These are phyloP conservation scores for Monarcha castaneiventris DNA, from an alignment of 2,113 vertebrate species.

Conservation along the genomic window DNA sequence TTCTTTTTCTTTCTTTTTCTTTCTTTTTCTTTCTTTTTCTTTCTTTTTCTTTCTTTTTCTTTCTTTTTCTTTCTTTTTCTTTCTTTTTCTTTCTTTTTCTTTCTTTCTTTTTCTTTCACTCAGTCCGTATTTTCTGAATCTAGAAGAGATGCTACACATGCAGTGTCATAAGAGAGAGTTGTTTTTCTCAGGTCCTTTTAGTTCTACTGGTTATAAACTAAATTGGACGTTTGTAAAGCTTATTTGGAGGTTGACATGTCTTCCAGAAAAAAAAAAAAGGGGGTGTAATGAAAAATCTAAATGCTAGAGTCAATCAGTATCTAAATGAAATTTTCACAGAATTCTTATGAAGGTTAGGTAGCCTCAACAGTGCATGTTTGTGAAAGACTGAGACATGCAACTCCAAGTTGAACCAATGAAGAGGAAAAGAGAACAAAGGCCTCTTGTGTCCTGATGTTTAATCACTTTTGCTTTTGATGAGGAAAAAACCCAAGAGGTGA, in stretches of 20 bases:
- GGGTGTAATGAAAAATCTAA: neutral
- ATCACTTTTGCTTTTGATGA: neutral
- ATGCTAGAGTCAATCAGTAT: neutral
- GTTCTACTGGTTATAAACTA: neutral
- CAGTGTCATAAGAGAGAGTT: neutral
- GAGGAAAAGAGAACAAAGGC: neutral
- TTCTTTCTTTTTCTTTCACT: too few relatives aligned
- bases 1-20: too few relatives aligned
- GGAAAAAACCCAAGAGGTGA: neutral
- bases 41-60: neutral
- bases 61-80: too few relatives aligned
- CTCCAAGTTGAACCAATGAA: neutral
- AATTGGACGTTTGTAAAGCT: neutral
- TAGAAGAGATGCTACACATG: neutral
- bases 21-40: neutral
- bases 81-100: neutral
- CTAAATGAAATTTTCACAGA: neutral
- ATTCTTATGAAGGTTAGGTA: neutral
- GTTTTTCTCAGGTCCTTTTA: neutral
- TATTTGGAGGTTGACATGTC: neutral
- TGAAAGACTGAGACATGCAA: neutral
- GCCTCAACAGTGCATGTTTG: neutral
- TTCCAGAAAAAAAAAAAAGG: fast-evolving
- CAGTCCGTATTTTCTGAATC: neutral
- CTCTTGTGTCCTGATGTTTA: neutral